Evolutionary conservation across 2,113 vertebrate genomes (phyloP).

Genomic region (Glaucomys volans): DNA sequence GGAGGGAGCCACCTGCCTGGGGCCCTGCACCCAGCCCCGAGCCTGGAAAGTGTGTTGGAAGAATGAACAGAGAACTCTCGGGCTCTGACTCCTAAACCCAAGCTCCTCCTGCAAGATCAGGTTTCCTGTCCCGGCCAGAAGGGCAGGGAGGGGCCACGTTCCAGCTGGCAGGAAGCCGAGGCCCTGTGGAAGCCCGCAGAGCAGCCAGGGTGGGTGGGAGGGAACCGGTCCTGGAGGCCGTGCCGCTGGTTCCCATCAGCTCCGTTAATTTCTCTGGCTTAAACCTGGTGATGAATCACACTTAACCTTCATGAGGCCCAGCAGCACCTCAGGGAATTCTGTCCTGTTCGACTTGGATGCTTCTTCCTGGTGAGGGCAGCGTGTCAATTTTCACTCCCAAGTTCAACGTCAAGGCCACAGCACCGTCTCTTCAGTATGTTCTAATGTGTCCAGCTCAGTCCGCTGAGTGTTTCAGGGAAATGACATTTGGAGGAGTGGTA

Average conservation of each 20-base stretch:
- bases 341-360: accelerated
- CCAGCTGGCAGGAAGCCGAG: background rate
- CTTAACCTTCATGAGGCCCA: accelerated
- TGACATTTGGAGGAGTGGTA: background rate
- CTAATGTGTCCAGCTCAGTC: background rate
- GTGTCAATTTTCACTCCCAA: accelerated
- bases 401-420: background rate
- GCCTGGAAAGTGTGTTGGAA: too few species aligned
- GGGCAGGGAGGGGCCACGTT: background rate
- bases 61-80: too few species aligned
- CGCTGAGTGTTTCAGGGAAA: background rate
- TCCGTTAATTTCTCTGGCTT: accelerated
- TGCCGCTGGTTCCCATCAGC: accelerated
- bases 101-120: background rate
- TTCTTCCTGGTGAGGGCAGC: accelerated
- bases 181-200: accelerated
- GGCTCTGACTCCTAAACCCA: background rate
- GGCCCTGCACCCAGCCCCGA: background rate
- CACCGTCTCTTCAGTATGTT: accelerated
- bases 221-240: background rate
- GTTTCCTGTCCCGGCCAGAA: background rate
- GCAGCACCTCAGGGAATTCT: background rate
- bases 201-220: background rate
- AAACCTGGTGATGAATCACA: accelerated
- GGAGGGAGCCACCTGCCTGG: accelerated